Evolutionary conservation across 2,888 invertebrate species (phyloP).

Genomic region (Drosophila parthenogenetica): DNA sequence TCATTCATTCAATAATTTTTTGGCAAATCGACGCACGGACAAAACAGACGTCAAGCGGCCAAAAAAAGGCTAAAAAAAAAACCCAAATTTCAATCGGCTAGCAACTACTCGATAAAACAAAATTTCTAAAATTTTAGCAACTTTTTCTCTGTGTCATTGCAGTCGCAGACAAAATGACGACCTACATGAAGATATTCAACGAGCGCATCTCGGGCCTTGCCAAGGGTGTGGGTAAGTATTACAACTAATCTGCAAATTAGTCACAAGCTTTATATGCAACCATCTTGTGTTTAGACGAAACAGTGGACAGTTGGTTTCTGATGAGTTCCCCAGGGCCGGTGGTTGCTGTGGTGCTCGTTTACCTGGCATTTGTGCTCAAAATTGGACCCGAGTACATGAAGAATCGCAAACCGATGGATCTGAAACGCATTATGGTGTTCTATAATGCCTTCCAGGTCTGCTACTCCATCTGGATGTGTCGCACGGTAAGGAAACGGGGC

Average conservation of each 20-base stretch:
- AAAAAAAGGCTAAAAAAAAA: constrained; percentile 2
- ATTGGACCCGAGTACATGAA: constrained; percentile 92
- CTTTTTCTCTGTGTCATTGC: constrained; percentile 33
- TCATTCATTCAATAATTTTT: constrained; percentile 70
- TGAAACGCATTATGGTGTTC: constrained; percentile 89
- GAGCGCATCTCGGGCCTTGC: constrained; percentile 82
- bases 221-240: constrained; percentile 82
- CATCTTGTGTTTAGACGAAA: constrained; percentile 87
- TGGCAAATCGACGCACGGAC: constrained; percentile 64
- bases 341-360: constrained; percentile 87
- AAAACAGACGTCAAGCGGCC: constrained; percentile 54
- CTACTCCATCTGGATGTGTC: constrained; percentile 90
- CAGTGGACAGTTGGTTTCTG: constrained; percentile 91
- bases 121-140: constrained; percentile 58
- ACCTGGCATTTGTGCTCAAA: constrained; percentile 90
- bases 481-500: constrained; percentile 74
- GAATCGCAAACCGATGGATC: constrained; percentile 89
- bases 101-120: constrained; percentile 11
- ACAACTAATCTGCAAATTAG: not conserved
- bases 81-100: not conserved
- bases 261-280: not conserved
- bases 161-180: constrained; percentile 72
- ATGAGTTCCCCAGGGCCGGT: constrained; percentile 92
- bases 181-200: constrained; percentile 82
- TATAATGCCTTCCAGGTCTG: constrained; percentile 96